Conservation (phyloP, 2,888 invertebrate species). For the Cheilosia urbana region DNA sequence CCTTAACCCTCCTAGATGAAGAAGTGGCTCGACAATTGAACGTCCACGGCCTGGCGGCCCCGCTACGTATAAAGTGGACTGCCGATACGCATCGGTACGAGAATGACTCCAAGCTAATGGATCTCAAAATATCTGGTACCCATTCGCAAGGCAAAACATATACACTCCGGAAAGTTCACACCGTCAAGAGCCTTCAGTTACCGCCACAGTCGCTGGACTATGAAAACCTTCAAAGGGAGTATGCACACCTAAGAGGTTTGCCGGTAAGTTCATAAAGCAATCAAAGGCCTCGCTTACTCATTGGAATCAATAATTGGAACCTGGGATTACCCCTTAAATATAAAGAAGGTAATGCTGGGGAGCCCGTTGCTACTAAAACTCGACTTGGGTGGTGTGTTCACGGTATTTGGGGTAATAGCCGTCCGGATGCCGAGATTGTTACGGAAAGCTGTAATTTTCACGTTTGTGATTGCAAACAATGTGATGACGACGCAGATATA, state of each 20-base stretch:
- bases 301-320: conserved; percentile 25
- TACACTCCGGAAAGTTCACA: conserved; percentile 2
- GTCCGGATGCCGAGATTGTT: neutral
- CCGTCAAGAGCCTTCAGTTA: neutral
- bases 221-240: too few relatives aligned
- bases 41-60: conserved; percentile 1
- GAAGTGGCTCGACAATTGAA: conserved; percentile 16
- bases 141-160: neutral
- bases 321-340: conserved; percentile 16
- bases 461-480: conserved; percentile 12
- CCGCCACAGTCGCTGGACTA: too few relatives aligned
- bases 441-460: conserved; percentile 2
- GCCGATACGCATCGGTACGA: neutral
- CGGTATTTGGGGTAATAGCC: neutral
- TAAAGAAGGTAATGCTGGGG: conserved; percentile 5
- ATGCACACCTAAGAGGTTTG: too few relatives aligned
- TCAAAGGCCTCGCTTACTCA: conserved; percentile 6
- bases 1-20: conserved; percentile 3
- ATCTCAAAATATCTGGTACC: conserved; percentile 12
- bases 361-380: conserved; percentile 17
- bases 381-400: conserved; percentile 7
- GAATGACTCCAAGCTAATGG: conserved; percentile 20
- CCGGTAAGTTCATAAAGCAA: too few relatives aligned
- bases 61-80: conserved; percentile 3
- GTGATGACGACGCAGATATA: neutral